These are phyloP conservation scores for Numenius arquata DNA, from an alignment of 2,113 vertebrate species.

Conservation along the genomic window DNA sequence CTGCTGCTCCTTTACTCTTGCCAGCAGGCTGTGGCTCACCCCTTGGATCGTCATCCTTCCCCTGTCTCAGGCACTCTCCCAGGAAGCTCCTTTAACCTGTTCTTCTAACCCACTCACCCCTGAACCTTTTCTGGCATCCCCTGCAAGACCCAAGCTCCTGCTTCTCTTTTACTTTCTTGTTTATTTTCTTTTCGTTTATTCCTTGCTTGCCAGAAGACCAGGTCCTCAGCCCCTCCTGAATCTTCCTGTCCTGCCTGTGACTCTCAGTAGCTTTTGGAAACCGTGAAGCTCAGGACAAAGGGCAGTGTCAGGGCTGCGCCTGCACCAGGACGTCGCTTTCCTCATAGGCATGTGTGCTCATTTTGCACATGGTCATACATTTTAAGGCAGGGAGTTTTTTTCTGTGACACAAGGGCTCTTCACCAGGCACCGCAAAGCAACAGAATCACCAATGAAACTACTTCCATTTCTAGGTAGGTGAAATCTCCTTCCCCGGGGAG, in stretches of 20 bases:
- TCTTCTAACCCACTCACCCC: neutral
- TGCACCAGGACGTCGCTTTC: neutral
- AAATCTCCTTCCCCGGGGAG: neutral
- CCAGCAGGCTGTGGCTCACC: neutral
- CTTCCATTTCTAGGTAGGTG: slow-evolving; percentile 76
- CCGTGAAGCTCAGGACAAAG: neutral
- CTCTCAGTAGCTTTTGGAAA: neutral
- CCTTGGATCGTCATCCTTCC: neutral
- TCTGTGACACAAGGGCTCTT: neutral
- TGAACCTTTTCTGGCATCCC: neutral
- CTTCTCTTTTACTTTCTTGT: neutral
- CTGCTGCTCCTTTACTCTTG: neutral
- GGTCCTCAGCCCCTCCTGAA: neutral
- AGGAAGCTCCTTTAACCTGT: neutral
- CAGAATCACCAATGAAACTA: slow-evolving; percentile 70
- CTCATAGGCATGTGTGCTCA: neutral
- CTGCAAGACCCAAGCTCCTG: neutral
- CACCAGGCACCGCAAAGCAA: neutral
- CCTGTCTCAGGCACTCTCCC: neutral
- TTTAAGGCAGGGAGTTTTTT: neutral
- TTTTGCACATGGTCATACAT: neutral
- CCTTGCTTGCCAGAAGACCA: neutral
- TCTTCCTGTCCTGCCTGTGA: neutral
- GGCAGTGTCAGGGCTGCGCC: neutral
- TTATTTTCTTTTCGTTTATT: neutral